phyloP scores from a whole-genome alignment of 1,140 invertebrate species.

The Pentalonia nigronervosa region DNA sequence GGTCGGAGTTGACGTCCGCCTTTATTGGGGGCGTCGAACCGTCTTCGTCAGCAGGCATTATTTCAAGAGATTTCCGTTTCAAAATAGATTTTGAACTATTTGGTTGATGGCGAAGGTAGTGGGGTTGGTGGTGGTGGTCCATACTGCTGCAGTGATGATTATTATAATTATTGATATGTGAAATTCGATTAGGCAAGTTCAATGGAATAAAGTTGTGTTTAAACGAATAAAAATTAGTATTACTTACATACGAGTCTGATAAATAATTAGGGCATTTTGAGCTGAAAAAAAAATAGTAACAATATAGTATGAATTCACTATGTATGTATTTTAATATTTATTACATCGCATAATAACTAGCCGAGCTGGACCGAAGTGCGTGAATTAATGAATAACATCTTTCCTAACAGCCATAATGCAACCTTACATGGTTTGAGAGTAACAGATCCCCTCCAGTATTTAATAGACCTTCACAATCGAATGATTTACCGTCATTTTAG shows the following conservation, averaged over 20 bases:
- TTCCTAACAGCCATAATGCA: slow-evolving; percentile 38
- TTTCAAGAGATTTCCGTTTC: slow-evolving; percentile 65
- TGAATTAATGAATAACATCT: slow-evolving; percentile 54
- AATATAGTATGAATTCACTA: neutral
- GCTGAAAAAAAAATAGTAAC: slow-evolving; percentile 31
- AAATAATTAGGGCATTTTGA: slow-evolving; percentile 40
- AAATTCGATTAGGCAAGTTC: neutral
- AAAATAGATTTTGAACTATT: slow-evolving; percentile 61
- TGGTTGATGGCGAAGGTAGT: slow-evolving; percentile 60
- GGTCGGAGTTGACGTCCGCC: neutral
- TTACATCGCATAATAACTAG: neutral
- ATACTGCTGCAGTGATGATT: neutral
- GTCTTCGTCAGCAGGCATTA: slow-evolving; percentile 63
- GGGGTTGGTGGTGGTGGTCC: slow-evolving; percentile 35
- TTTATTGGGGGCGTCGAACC: slow-evolving; percentile 61
- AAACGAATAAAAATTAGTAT: neutral
- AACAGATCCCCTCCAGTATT: slow-evolving; percentile 46
- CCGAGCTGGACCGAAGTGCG: neutral
- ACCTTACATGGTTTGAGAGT: slow-evolving; percentile 57
- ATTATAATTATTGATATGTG: neutral
- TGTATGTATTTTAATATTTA: neutral
- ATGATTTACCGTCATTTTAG: slow-evolving; percentile 49
- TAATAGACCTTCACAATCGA: slow-evolving; percentile 57
- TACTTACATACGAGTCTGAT: slow-evolving; percentile 54
- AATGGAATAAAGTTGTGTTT: slow-evolving; percentile 55